Evolutionary conservation across 2,797 vertebrate species (phyloP), one percentile per base, ranked within the genome.

Genomic region (Synanceia verrucosa): DNA sequence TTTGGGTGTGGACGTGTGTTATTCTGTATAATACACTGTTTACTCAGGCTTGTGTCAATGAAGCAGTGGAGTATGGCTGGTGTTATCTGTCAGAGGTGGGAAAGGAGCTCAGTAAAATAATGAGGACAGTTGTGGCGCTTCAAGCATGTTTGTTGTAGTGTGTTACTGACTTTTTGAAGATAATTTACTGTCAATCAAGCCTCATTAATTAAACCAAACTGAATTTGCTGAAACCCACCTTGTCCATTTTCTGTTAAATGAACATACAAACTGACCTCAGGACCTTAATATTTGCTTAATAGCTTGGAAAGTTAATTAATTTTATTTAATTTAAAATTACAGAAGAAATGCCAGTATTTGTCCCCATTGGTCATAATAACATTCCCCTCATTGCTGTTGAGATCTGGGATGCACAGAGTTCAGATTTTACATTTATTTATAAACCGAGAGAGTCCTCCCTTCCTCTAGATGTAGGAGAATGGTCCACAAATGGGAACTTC

Each of bases 1-100:
- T 46, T 43, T 63, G 59, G 51, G 56, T 24, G 70, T 80, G 71
- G 56, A 12, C 18, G n/a, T 73, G 43, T 48, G 13, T 24, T 59
- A 51, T 55, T 48, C 11, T 18, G 24, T 12, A 51, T 13, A 6
- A 13, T 14, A 5, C 8, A 24, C 5, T 70, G 62, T 80, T 78
- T 51, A 68, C 60, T 60, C 47, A 76, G 5, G 21, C 33, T 48
- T 37, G 26, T 58, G 58, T 59, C 46, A 5, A 44, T 48, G 33
- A 55, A 56, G 28, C 9, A 29, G 19, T 9, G 24, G 4, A n/a
- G 31, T 26, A 10, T 58, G 43, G 23, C 14, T 37, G 9, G 16
- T 47, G 46, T n/a, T n/a, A 1, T 57, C 9, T 37, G 5, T 37
- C 43, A 33, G 31, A 70, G 47, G 14, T 50, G 12, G n/a, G n/a